Percentiles rank a stretch among this genome's conserved stretches.
Evolutionary conservation across 2,113 vertebrate species (phyloP).

Genomic region (Gavialis gangeticus): DNA sequence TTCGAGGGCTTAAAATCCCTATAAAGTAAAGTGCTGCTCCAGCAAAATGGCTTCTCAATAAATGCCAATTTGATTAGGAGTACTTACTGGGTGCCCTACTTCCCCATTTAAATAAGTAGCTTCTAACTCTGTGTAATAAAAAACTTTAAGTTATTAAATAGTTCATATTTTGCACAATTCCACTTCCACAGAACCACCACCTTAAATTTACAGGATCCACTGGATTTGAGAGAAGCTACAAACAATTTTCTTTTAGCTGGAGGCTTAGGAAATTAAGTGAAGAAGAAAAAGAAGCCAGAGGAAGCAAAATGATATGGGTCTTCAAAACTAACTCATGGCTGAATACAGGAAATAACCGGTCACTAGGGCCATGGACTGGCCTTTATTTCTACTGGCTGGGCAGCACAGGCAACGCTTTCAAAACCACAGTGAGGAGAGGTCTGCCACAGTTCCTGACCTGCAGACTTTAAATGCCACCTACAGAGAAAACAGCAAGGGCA

Average conservation of each 20-base stretch:
- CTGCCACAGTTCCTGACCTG: no score
- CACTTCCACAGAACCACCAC: background rate
- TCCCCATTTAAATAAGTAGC: background rate
- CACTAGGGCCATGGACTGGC: no score
- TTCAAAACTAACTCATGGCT: background rate
- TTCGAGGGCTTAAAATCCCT: no score
- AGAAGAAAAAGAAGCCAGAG: background rate
- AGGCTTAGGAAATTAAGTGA: background rate
- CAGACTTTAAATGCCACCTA: no score
- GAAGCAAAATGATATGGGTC: background rate
- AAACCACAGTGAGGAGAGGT: no score
- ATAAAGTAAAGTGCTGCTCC: background rate
- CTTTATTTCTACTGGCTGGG: no score
- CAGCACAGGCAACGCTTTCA: no score
- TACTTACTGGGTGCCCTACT: background rate
- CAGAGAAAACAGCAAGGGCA: no score
- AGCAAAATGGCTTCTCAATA: background rate
- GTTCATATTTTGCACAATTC: background rate
- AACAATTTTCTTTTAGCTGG: background rate
- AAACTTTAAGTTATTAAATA: background rate
- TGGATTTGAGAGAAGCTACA: background rate
- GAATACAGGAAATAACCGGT: rapidly evolving
- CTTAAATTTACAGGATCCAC: background rate
- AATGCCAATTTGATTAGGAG: background rate
- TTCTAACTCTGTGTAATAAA: background rate